Evolutionary conservation across 1,140 invertebrate species (phyloP).

Genomic region (Bombus superbus): DNA sequence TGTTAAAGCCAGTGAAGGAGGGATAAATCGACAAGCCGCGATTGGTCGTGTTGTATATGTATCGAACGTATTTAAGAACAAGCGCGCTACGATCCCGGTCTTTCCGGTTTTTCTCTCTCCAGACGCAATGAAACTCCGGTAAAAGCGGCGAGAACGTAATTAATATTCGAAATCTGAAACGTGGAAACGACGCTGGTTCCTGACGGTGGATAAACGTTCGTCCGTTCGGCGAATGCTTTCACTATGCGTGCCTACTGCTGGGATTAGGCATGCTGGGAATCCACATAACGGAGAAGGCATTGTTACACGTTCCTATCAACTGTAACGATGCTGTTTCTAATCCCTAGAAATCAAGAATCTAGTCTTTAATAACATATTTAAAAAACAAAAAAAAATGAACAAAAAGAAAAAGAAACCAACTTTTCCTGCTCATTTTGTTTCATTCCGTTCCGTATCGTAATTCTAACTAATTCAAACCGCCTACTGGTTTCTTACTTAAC

Average conservation of each 20-base stretch:
- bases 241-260: constrained; percentile 23
- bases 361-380: neutral
- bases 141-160: constrained; percentile 19
- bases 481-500: neutral
- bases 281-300: constrained; percentile 50
- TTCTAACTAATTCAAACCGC: neutral
- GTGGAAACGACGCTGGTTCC: constrained; percentile 15
- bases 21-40: neutral
- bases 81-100: constrained; percentile 3
- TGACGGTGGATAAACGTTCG: neutral
- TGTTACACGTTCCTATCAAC: constrained; percentile 43
- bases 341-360: neutral
- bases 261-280: constrained; percentile 56
- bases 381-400: neutral
- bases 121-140: constrained; percentile 8
- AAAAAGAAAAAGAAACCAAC: neutral
- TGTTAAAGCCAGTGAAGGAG: neutral
- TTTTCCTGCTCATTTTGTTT: neutral
- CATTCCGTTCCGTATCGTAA: neutral
- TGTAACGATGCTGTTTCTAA: constrained; percentile 3
- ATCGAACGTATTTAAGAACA: neutral
- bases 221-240: constrained; percentile 52
- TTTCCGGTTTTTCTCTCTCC: constrained; percentile 20
- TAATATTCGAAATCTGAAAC: constrained; percentile 39
- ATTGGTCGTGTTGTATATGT: neutral